These are phyloP conservation scores for Gadopsis bispinosus DNA, from an alignment of 2,797 vertebrate genomes.

Conservation along the genomic window DNA sequence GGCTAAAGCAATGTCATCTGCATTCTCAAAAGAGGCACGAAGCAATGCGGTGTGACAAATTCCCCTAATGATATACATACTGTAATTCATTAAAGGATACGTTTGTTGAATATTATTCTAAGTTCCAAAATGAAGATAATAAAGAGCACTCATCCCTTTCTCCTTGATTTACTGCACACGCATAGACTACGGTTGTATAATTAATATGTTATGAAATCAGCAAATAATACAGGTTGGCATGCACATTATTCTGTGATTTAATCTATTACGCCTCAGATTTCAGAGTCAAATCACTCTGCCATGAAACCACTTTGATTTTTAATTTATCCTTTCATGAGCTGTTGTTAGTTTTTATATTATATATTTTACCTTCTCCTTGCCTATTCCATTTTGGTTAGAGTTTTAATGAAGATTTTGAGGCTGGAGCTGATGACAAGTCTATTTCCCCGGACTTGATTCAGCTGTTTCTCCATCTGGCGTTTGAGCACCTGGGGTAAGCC, in stretches of 20 bases:
- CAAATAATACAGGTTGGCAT: constrained; percentile 75
- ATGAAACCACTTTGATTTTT: constrained; percentile 74
- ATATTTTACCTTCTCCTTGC: constrained; percentile 43
- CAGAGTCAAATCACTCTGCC: constrained; percentile 62
- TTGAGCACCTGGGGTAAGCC: constrained; percentile 68
- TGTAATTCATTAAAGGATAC: constrained; percentile 61
- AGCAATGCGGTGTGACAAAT: constrained; percentile 37
- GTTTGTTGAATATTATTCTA: constrained; percentile 55
- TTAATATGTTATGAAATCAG: constrained; percentile 73
- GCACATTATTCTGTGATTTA: constrained; percentile 70
- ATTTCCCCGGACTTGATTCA: constrained; percentile 71
- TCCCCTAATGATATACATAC: constrained; percentile 41
- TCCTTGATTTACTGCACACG: constrained; percentile 38
- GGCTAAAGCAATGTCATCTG: constrained; percentile 26
- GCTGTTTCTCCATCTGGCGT: constrained; percentile 75
- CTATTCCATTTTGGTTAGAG: constrained; percentile 42
- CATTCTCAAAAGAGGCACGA: constrained; percentile 20
- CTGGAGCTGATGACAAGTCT: constrained; percentile 59
- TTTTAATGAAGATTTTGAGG: constrained; percentile 64
- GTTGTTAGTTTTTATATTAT: constrained; percentile 43
- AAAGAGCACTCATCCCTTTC: constrained; percentile 59
- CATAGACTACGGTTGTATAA: constrained; percentile 60
- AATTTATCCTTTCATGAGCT: constrained; percentile 61
- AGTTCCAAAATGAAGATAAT: constrained; percentile 68
- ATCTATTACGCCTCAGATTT: constrained; percentile 73